Percentiles rank a stretch among this genome's conserved stretches.
Conservation (phyloP, 2,797 vertebrate species). For the Sphenopsis melanotis region DNA sequence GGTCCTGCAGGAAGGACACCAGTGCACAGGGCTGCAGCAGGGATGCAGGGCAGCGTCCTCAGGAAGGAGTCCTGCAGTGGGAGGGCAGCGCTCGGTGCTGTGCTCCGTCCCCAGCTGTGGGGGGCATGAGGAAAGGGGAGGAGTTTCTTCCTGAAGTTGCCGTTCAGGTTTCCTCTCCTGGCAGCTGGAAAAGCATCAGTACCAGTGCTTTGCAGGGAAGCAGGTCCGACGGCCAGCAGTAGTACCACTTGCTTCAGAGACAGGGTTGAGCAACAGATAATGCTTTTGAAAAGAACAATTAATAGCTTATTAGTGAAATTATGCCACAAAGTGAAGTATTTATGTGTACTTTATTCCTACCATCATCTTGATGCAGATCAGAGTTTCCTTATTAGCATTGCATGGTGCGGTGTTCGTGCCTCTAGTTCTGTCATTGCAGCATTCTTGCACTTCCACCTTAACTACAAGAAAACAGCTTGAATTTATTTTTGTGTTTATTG, state of each 20-base stretch:
- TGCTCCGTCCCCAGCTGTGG: not conserved
- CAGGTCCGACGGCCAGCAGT: not conserved
- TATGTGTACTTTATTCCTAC: not conserved
- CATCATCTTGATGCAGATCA: not conserved
- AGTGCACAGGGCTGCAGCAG: not conserved
- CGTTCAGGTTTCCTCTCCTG: not conserved
- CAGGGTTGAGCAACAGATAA: not conserved
- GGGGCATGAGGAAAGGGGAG: not conserved
- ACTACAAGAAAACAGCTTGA: not conserved
- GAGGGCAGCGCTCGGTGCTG: accelerated
- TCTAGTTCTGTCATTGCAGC: not conserved
- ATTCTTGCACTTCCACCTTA: not conserved
- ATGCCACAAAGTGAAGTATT: not conserved
- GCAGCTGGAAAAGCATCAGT: not conserved
- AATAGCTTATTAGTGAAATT: not conserved
- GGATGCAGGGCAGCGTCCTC: not conserved
- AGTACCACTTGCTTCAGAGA: not conserved
- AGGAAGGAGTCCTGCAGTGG: not conserved
- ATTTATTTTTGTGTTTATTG: not conserved
- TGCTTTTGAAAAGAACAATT: not conserved
- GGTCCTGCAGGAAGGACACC: not conserved
- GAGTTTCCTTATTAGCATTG: not conserved
- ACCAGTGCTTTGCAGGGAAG: not conserved
- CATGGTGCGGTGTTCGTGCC: not conserved
- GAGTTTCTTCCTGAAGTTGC: not conserved